Evolutionary conservation across 2,113 vertebrate species (phyloP).

Genomic region (Centropus bengalensis): DNA sequence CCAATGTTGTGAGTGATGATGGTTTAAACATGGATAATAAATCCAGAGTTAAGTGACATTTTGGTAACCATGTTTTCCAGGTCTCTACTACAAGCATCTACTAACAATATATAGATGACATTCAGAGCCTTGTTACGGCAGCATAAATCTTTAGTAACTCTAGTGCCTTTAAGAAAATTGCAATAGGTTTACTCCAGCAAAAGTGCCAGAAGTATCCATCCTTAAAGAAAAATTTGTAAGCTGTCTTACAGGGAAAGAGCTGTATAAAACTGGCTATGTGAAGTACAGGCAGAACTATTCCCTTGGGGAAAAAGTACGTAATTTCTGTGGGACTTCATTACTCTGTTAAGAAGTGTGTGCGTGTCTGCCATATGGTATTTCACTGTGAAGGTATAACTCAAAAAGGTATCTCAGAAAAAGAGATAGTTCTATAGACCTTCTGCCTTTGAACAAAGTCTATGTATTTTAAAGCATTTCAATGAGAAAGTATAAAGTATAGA

Average conservation of each 20-base stretch:
- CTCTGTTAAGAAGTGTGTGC: conserved; percentile 38
- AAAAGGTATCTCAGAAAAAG: conserved; percentile 39
- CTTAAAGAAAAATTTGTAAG: conserved; percentile 20
- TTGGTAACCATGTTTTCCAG: not conserved
- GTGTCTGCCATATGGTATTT: conserved; percentile 71
- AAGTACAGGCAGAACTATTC: conserved; percentile 42
- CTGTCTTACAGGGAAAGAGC: not conserved
- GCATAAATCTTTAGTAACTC: not conserved
- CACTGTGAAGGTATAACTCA: conserved; percentile 62
- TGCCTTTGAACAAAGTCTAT: conserved; percentile 16
- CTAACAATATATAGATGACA: not conserved
- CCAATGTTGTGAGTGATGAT: not conserved
- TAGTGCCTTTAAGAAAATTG: not conserved
- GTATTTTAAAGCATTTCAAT: not conserved
- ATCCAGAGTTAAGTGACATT: not conserved
- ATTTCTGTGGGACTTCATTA: conserved; percentile 65
- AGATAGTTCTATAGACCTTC: not conserved
- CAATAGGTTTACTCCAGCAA: not conserved
- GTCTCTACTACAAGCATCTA: not conserved
- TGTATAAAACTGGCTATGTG: conserved; percentile 35
- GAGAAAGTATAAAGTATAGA: not conserved
- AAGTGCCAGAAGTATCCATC: not conserved
- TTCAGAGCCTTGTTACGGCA: not conserved
- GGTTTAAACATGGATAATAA: not conserved
- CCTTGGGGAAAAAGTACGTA: conserved; percentile 17